These are phyloP conservation scores for Onychomys leucogaster DNA, from an alignment of 2,797 vertebrate genomes.

Conservation along the genomic window DNA sequence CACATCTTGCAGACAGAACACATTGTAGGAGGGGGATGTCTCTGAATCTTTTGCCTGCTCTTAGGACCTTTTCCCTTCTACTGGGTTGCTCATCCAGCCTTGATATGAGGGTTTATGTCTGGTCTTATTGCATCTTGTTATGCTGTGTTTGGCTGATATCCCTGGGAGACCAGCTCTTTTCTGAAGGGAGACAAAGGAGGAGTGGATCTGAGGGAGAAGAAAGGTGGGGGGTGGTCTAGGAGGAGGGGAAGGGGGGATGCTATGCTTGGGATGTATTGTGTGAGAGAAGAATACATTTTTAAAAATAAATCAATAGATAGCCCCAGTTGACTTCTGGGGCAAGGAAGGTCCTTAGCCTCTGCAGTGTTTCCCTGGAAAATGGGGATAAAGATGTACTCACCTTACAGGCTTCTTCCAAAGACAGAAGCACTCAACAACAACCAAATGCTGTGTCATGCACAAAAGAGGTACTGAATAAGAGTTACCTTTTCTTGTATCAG, in stretches of 20 bases:
- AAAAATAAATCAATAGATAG: background rate
- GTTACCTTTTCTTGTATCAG: background rate
- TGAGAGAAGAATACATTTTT: background rate
- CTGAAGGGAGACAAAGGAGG: background rate
- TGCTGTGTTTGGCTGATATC: background rate
- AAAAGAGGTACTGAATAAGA: background rate
- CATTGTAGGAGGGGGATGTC: background rate
- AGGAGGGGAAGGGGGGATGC: background rate
- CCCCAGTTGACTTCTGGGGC: background rate
- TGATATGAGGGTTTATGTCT: background rate
- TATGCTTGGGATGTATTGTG: background rate
- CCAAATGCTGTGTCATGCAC: background rate
- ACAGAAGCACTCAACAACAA: background rate
- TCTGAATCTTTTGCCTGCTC: background rate
- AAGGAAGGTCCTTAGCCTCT: background rate
- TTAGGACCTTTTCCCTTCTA: background rate
- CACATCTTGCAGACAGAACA: background rate
- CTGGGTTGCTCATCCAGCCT: background rate
- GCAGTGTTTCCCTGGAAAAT: conserved; percentile 3
- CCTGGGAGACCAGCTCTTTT: background rate
- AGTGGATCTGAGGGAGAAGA: background rate
- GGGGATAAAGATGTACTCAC: background rate
- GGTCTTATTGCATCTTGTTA: background rate
- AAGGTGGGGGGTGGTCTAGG: background rate
- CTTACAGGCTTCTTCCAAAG: background rate